phyloP scores from a whole-genome alignment of 2,113 vertebrate species.

The Trogon surrucura region DNA sequence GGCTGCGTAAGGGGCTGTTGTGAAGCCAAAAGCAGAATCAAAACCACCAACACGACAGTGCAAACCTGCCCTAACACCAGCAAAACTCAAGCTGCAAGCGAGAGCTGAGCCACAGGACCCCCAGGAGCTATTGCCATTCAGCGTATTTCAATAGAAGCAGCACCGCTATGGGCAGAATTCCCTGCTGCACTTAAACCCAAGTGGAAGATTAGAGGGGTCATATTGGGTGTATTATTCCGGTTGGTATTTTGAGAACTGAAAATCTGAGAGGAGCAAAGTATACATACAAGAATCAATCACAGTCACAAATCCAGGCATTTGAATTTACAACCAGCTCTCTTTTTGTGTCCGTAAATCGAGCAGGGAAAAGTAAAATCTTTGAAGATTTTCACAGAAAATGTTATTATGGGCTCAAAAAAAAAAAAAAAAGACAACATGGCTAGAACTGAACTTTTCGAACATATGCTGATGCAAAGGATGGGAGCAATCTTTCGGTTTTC shows the following conservation, averaged over 20 bases:
- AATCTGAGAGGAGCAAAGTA: not conserved
- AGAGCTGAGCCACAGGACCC: not conserved
- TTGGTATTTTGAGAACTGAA: not conserved
- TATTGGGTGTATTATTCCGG: not conserved
- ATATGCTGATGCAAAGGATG: not conserved
- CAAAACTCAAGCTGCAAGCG: not conserved
- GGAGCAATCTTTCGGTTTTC: not conserved
- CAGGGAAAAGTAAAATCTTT: not conserved
- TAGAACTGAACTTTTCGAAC: not conserved
- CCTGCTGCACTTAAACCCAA: not conserved
- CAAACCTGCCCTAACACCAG: not conserved
- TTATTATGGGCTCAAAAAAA: not conserved
- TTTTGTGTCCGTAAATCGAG: not conserved
- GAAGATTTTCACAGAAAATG: not conserved
- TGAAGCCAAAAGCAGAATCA: not conserved
- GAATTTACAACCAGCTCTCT: not conserved
- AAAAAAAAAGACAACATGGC: not conserved
- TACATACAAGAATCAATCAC: not conserved
- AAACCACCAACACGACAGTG: not conserved
- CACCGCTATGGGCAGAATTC: not conserved
- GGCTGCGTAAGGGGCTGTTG: not conserved
- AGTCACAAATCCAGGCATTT: constrained; percentile 4
- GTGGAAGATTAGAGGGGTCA: not conserved
- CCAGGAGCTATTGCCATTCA: accelerated
- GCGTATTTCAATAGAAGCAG: accelerated